phyloP scores from a whole-genome alignment of 2,797 vertebrate genomes.

The Acrocephalus scirpaceus region DNA sequence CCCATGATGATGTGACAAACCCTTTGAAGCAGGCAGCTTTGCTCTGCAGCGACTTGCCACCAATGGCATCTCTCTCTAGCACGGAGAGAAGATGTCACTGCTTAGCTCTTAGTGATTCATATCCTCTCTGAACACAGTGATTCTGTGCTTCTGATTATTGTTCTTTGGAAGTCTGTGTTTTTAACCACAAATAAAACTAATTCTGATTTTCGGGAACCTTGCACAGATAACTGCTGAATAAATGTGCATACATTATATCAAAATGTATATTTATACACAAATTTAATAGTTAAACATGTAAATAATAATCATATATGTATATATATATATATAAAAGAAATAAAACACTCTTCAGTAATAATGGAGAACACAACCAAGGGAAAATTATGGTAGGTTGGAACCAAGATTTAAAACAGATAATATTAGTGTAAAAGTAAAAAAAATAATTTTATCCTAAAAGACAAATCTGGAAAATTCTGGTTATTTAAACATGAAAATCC shows the following conservation, averaged over 20 bases:
- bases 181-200: background rate
- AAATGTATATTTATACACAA: background rate
- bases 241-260: rapidly evolving
- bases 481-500: background rate
- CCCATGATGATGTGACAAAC: background rate
- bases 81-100: background rate
- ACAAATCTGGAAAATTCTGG: background rate
- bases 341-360: background rate
- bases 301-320: background rate
- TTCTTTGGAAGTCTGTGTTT: background rate
- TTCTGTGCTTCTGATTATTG: background rate
- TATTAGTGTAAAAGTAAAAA: background rate
- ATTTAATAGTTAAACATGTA: background rate
- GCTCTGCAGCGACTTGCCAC: background rate
- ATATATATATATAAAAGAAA: background rate
- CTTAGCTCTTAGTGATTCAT: background rate
- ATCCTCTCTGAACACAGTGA: background rate
- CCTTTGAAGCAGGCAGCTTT: background rate
- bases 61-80: background rate
- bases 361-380: background rate
- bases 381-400: background rate
- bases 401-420: background rate
- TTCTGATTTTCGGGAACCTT: background rate
- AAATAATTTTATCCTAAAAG: background rate
- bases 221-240: background rate